Evolutionary conservation across 2,888 invertebrate species (phyloP).

Genomic region (Calliphora vomitoria): DNA sequence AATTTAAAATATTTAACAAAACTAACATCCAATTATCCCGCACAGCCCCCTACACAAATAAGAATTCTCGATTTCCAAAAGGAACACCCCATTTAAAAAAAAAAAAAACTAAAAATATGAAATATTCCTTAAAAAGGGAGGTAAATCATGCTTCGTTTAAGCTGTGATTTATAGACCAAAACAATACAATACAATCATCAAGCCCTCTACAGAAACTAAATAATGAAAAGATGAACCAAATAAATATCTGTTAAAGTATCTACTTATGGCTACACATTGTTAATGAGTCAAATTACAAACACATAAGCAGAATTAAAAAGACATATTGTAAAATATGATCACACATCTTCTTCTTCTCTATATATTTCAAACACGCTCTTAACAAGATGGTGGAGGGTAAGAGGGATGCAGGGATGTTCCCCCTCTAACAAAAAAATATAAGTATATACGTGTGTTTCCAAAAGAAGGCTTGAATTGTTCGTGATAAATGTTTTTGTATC

Average conservation of each 20-base stretch:
- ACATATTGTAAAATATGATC: slow-evolving; percentile 39
- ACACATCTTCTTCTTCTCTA: slow-evolving; percentile 28
- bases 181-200: slow-evolving; percentile 62
- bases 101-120: slow-evolving; percentile 30
- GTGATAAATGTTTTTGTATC: not conserved
- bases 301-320: slow-evolving; percentile 10
- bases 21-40: slow-evolving; percentile 35
- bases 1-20: slow-evolving; percentile 23
- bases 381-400: not conserved
- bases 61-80: slow-evolving; percentile 4
- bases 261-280: slow-evolving; percentile 74
- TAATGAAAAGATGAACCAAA: slow-evolving; percentile 17
- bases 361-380: not conserved
- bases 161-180: slow-evolving; percentile 82
- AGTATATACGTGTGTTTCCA: no score
- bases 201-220: slow-evolving; percentile 42
- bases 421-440: not conserved
- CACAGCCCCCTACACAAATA: slow-evolving; percentile 20
- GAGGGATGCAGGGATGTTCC: not conserved
- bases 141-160: slow-evolving; percentile 80
- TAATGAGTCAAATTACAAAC: slow-evolving; percentile 82
- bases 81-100: not conserved
- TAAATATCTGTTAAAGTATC: slow-evolving; percentile 53
- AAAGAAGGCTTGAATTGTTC: not conserved
- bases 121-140: slow-evolving; percentile 1